Evolutionary conservation across 2,797 vertebrate species (phyloP).

Genomic region (Pseudomugil tenellus): DNA sequence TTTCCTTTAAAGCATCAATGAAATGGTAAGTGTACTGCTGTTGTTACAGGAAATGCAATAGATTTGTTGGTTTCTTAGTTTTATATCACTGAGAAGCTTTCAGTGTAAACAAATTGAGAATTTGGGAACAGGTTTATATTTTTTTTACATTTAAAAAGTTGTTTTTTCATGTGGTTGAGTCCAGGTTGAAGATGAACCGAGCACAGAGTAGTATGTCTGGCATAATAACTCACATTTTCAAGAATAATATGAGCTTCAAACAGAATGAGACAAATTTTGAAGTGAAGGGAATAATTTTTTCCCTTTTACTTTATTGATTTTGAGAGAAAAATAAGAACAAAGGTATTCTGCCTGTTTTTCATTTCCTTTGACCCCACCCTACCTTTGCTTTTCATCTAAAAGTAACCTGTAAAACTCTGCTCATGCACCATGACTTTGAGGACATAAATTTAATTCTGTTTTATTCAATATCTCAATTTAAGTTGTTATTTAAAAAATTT

Average conservation of each 20-base stretch:
- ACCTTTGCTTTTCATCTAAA: slow-evolving; percentile 19
- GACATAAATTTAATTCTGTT: neutral
- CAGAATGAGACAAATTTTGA: slow-evolving; percentile 61
- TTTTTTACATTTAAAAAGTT: slow-evolving; percentile 20
- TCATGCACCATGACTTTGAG: neutral
- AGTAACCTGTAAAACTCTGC: slow-evolving; percentile 3
- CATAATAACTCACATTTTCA: slow-evolving; percentile 47
- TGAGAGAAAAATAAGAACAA: slow-evolving; percentile 54
- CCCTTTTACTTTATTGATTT: slow-evolving; percentile 52
- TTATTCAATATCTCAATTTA: neutral
- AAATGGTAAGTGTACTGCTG: neutral
- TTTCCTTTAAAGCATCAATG: neutral
- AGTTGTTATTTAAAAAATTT: neutral
- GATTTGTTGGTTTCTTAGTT: neutral
- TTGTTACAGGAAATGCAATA: neutral
- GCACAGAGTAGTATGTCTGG: slow-evolving; percentile 20
- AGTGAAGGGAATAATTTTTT: slow-evolving; percentile 27
- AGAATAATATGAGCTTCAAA: slow-evolving; percentile 58
- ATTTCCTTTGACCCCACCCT: slow-evolving; percentile 52
- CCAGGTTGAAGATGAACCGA: slow-evolving; percentile 20
- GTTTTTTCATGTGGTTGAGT: slow-evolving; percentile 2
- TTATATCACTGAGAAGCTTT: neutral
- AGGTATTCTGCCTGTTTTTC: slow-evolving; percentile 45
- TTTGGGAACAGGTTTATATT: neutral
- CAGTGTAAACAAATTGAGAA: slow-evolving; percentile 10